phyloP scores from a whole-genome alignment of 2,113 vertebrate genomes.

The Aepyceros melampus region DNA sequence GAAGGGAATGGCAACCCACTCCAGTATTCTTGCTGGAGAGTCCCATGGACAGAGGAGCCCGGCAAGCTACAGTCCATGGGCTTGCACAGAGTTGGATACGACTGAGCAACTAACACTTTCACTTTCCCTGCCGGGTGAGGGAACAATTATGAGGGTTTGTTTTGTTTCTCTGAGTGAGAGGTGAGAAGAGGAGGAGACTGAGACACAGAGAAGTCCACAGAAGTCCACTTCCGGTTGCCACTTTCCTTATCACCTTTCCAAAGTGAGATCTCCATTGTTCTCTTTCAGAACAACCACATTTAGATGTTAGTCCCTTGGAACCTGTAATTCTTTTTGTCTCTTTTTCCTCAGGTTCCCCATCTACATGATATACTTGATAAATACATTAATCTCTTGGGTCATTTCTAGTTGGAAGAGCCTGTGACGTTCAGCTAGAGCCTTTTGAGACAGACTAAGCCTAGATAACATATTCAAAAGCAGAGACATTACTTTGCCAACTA shows the following conservation, averaged over 20 bases:
- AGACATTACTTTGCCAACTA: no score
- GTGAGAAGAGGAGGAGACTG: neutral
- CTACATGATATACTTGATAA: neutral
- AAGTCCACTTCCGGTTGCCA: accelerated
- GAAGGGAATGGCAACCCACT: neutral
- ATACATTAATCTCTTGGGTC: neutral
- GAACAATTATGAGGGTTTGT: neutral
- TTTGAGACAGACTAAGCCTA: neutral
- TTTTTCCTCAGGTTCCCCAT: neutral
- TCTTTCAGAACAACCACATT: neutral
- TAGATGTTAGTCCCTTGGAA: neutral
- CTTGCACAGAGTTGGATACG: neutral
- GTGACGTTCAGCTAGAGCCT: neutral
- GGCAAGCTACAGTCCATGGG: neutral
- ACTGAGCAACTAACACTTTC: neutral
- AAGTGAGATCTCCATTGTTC: neutral
- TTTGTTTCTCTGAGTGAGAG: neutral
- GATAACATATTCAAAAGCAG: no score
- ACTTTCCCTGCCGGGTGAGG: neutral
- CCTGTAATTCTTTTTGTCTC: neutral
- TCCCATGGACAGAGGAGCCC: neutral
- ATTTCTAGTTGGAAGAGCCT: neutral
- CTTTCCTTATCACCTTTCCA: neutral
- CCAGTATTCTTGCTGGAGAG: neutral
- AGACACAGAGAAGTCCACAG: neutral